Conservation (phyloP, 2,888 invertebrate species). For the Piscicola geometra region DNA sequence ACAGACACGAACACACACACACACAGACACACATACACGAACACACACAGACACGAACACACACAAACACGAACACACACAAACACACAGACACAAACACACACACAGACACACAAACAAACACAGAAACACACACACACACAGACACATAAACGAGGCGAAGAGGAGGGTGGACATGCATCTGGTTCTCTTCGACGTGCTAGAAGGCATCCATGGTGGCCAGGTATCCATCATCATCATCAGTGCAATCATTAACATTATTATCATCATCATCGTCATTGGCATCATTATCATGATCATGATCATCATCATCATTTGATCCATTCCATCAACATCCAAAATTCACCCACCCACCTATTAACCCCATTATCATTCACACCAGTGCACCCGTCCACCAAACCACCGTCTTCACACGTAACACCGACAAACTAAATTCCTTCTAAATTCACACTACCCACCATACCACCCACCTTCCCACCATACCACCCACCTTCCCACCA, state of each 20-base stretch:
- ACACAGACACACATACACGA: background rate
- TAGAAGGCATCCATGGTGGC: conserved; percentile 95
- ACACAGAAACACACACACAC: conserved; percentile 14
- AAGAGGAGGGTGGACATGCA: conserved; percentile 92
- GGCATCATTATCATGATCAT: background rate
- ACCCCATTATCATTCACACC: no score
- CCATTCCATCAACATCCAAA: background rate
- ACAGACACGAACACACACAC: background rate
- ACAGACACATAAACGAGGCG: conserved; percentile 86
- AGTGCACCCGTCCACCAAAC: no score
- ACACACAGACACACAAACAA: background rate
- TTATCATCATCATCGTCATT: background rate
- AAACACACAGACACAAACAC: background rate
- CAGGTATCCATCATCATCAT: conserved; percentile 63
- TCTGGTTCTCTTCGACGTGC: conserved; percentile 90
- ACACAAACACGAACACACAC: background rate
- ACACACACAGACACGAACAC: background rate
- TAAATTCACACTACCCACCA: no score
- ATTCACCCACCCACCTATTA: no score
- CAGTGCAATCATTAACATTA: background rate
- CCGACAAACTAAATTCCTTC: no score
- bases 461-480: no score
- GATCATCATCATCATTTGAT: background rate
- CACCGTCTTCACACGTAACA: no score
- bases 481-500: no score